phyloP scores from a whole-genome alignment of 2,797 vertebrate genomes.

The Pipistrellus kuhlii region DNA sequence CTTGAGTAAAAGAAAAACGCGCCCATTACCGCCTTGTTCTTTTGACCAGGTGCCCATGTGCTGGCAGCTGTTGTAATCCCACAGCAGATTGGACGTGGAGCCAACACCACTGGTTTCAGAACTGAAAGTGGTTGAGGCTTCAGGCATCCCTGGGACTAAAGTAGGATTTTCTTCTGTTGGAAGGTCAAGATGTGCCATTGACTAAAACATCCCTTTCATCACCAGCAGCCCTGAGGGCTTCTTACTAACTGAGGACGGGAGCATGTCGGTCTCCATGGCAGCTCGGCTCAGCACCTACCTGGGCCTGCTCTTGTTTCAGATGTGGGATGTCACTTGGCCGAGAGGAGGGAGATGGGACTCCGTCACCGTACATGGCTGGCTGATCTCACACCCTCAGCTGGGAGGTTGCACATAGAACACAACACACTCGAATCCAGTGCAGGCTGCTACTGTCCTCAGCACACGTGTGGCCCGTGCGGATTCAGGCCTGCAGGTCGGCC shows the following conservation, averaged over 20 bases:
- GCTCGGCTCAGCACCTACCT: neutral
- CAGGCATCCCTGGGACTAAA: neutral
- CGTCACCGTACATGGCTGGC: accelerated
- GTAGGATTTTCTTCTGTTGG: conserved; percentile 5
- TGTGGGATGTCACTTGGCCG: neutral
- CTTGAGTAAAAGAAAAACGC: conserved; percentile 41
- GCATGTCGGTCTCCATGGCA: conserved; percentile 38
- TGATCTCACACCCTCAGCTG: neutral
- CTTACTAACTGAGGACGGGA: neutral
- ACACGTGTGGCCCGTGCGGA: too few species aligned
- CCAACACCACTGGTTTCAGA: conserved; percentile 38
- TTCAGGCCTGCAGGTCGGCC: neutral
- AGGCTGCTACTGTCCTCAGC: too few species aligned
- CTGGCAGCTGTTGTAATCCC: conserved; percentile 61
- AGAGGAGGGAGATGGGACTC: neutral
- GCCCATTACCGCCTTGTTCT: conserved; percentile 34
- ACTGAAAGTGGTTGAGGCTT: conserved; percentile 57
- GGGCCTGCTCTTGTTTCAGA: neutral
- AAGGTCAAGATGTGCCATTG: neutral
- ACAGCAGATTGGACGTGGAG: neutral
- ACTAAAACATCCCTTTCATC: conserved; percentile 57
- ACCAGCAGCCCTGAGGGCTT: conserved; percentile 8
- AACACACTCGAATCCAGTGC: too few species aligned
- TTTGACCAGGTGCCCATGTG: conserved; percentile 28
- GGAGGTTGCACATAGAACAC: neutral